Evolutionary conservation across 2,888 invertebrate species (phyloP), one percentile per base, ranked within the genome.

Genomic region (Helobdella robusta): DNA sequence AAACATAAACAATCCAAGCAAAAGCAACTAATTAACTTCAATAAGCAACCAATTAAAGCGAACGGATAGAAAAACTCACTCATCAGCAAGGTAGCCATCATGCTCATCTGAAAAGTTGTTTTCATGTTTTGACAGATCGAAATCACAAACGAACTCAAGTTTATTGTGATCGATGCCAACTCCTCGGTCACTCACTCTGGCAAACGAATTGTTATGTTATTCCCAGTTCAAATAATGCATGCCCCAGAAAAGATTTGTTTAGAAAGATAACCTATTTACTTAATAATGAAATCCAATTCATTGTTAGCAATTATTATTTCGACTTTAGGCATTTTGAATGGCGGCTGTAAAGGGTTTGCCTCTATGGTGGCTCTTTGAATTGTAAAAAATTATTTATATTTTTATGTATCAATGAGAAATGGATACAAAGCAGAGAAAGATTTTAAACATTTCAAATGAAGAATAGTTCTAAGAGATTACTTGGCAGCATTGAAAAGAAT

Each of bases 251-350:
- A 1, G 8, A 56, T 5, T 70, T 81, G 82, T 81, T 79, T 65
- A 83, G 77, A 28, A 83, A 79, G 72, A 83, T 83, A 72, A 83
- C 83, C 23, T 79, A 74, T 66, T 5, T 70, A 82, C 82, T 81
- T 79, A 65, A 83, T 77, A 28, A 83, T 79, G 72, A 83, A 83
- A 72, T 83, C 83, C 23, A 79, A 74, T 66, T 82, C 81, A 73
- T 83, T 83, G 69, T 81, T 81, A 36, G 83, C 83, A 61, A 83
- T 78, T 4, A 83, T 83, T 32, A 83, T 80, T 28, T 76, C 76
- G 30, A 83, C 76, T 11, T 82, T 81, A 15, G 83, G 83, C 59
- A 83, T 72, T n/a, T n/a, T n/a, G n/a, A n/a, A n/a, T n/a, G n/a
- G n/a, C n/a, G n/a, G n/a, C n/a, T n/a, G n/a, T n/a, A n/a, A n/a